phyloP scores from a whole-genome alignment of 2,797 vertebrate species.

The Clamator glandarius region DNA sequence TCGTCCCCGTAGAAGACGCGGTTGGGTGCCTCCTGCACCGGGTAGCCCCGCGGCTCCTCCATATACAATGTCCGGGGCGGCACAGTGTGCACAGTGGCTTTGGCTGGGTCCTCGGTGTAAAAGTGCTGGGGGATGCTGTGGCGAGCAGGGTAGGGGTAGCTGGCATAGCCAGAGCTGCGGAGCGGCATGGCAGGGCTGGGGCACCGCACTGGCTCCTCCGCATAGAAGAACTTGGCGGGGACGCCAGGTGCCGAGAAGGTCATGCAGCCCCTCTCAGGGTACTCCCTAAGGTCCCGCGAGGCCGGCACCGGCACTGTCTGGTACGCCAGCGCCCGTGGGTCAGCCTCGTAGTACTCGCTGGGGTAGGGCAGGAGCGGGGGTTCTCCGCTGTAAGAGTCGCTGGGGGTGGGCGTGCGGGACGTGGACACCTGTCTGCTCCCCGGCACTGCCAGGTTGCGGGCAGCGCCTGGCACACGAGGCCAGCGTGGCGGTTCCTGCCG shows the following conservation, averaged over 20 bases:
- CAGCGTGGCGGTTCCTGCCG: slow-evolving; percentile 75
- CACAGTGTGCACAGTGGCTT: slow-evolving; percentile 69
- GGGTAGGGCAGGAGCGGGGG: slow-evolving; percentile 83
- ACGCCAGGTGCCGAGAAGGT: slow-evolving; percentile 84
- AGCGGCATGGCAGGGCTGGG: slow-evolving; percentile 76
- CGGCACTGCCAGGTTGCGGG: slow-evolving; percentile 86
- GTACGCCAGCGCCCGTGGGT: slow-evolving; percentile 71
- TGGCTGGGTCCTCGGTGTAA: slow-evolving; percentile 81
- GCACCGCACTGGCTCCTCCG: slow-evolving; percentile 85
- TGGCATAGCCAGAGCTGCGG: slow-evolving; percentile 79
- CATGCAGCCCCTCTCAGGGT: slow-evolving; percentile 83
- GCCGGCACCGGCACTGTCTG: slow-evolving; percentile 81
- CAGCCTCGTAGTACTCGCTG: slow-evolving; percentile 79
- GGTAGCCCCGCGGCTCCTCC: slow-evolving; percentile 85
- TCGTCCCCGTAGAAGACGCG: slow-evolving; percentile 86
- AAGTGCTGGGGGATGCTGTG: slow-evolving; percentile 81
- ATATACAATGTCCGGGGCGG: slow-evolving; percentile 82
- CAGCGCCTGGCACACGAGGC: slow-evolving; percentile 80
- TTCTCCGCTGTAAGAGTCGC: slow-evolving; percentile 89
- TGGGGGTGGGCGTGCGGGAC: slow-evolving; percentile 91
- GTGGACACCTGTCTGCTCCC: slow-evolving; percentile 77
- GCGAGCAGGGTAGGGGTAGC: slow-evolving; percentile 79
- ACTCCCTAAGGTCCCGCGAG: slow-evolving; percentile 77
- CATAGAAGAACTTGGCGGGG: slow-evolving; percentile 92
- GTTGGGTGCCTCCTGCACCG: slow-evolving; percentile 84